These are phyloP conservation scores for Chiroxiphia lanceolata DNA, from an alignment of 2,797 vertebrate genomes.

Conservation along the genomic window DNA sequence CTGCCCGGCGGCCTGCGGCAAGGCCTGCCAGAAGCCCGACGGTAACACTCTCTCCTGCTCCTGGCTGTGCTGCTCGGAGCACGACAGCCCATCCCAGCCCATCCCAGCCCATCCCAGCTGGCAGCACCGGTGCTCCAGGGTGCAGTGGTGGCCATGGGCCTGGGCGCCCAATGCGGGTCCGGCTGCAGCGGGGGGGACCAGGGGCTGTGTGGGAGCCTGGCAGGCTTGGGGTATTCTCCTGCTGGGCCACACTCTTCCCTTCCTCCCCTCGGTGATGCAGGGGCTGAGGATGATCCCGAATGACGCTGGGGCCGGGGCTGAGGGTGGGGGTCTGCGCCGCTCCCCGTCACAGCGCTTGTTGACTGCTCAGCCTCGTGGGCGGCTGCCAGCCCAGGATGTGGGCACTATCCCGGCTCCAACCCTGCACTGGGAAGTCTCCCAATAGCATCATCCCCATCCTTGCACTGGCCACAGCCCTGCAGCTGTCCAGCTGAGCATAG, in stretches of 20 bases:
- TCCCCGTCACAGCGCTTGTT: neutral
- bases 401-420: neutral
- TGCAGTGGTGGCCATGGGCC: accelerated
- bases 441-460: accelerated
- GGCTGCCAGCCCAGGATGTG: neutral
- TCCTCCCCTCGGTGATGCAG: neutral
- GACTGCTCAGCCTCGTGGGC: neutral
- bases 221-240: neutral
- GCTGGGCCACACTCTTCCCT: accelerated
- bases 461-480: accelerated
- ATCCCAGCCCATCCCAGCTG: neutral
- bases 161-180: accelerated
- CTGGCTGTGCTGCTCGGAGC: neutral
- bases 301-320: accelerated
- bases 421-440: neutral
- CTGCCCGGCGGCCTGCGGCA: slow-evolving; percentile 63
- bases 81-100: neutral
- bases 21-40: slow-evolving; percentile 62
- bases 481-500: accelerated
- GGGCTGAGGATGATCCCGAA: neutral
- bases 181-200: accelerated
- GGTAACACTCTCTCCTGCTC: slow-evolving; percentile 46
- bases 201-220: neutral
- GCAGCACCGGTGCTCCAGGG: neutral
- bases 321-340: neutral